Evolutionary conservation across 2,888 invertebrate genomes (phyloP).

Genomic region (Sinelater perroti): DNA sequence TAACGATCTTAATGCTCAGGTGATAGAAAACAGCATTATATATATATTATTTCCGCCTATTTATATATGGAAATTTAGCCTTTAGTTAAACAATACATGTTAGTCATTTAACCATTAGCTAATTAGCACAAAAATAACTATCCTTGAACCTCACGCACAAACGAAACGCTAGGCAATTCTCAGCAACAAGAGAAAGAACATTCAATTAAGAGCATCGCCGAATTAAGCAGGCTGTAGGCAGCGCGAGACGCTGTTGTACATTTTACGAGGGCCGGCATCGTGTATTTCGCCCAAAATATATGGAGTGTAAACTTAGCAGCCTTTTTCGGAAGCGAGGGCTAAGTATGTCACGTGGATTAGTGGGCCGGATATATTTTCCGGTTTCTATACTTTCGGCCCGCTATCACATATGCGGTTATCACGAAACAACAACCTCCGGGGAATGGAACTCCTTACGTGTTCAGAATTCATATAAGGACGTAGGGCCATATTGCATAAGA

Average conservation of each 20-base stretch:
- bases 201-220: neutral
- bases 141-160: too few relatives aligned
- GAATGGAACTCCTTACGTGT: slow-evolving; percentile 31
- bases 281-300: slow-evolving; percentile 11
- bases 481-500: slow-evolving; percentile 32
- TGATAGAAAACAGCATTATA: too few relatives aligned
- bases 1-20: too few relatives aligned
- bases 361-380: slow-evolving; percentile 22
- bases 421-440: slow-evolving; percentile 33
- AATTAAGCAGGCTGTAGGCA: neutral
- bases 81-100: too few relatives aligned
- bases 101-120: too few relatives aligned
- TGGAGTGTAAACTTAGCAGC: slow-evolving; percentile 6
- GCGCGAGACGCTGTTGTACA: neutral
- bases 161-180: too few relatives aligned
- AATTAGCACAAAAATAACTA: too few relatives aligned
- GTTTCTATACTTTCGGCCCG: slow-evolving; percentile 32
- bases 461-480: slow-evolving; percentile 29
- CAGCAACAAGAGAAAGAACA: too few relatives aligned
- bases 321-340: neutral
- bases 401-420: slow-evolving; percentile 34
- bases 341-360: slow-evolving; percentile 15
- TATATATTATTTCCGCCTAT: too few relatives aligned
- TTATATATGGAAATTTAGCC: too few relatives aligned
- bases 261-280: neutral